These are phyloP conservation scores for Cynoglossus semilaevis DNA, from an alignment of 2,113 vertebrate species.

Conservation along the genomic window DNA sequence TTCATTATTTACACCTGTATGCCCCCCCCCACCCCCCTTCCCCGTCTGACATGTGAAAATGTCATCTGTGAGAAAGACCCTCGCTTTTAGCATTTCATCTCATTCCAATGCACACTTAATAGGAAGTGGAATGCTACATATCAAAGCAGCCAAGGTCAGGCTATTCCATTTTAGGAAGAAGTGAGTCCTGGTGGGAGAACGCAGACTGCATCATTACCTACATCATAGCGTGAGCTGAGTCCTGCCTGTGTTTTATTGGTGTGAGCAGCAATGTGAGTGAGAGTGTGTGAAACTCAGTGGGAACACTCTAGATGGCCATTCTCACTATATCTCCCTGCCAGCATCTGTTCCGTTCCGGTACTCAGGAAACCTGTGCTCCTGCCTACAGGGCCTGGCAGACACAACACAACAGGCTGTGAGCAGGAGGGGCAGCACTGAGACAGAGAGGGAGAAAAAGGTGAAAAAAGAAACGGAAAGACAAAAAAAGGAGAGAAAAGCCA, in stretches of 20 bases:
- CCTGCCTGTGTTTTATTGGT: conserved; percentile 11
- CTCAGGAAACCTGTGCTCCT: conserved; percentile 72
- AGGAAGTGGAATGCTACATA: conserved; percentile 7
- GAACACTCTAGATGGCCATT: conserved; percentile 67
- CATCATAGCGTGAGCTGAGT: conserved; percentile 19
- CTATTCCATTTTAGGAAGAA: conserved; percentile 11
- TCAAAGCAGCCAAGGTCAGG: conserved; percentile 18
- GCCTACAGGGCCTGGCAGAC: conserved; percentile 71
- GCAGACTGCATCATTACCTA: conserved; percentile 25
- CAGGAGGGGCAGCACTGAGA: conserved; percentile 43
- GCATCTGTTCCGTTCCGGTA: conserved; percentile 69
- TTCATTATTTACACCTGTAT: not conserved
- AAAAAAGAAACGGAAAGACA: not conserved
- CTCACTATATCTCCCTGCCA: conserved; percentile 68
- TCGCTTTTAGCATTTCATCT: not conserved
- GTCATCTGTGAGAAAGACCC: not conserved
- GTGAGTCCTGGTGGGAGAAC: conserved; percentile 33
- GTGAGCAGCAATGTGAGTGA: conserved; percentile 25
- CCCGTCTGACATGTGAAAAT: not conserved
- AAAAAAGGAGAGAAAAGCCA: conserved; percentile 16
- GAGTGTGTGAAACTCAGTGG: conserved; percentile 58
- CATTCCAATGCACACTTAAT: not conserved
- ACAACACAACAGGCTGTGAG: conserved; percentile 70
- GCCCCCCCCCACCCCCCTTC: too few species aligned
- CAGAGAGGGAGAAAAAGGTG: conserved; percentile 12